Base-by-base conservation (phyloP, 1,140 invertebrate genomes). In the Drosophila sucinea region DNA sequence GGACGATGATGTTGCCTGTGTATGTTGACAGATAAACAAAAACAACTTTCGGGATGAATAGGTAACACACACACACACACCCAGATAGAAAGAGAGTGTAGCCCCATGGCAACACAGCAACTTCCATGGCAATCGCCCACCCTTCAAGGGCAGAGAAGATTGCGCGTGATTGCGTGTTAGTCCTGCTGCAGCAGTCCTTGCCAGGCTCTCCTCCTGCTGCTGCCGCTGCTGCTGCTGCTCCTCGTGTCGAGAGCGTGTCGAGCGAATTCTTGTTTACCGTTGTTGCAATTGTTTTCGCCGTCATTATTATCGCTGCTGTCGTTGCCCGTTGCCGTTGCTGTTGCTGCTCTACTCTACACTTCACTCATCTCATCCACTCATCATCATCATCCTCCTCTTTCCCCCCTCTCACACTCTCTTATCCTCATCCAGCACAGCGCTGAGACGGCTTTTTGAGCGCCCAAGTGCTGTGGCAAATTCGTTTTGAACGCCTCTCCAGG, bases 381-480 rank as follows among this genome's bases (percentile, higher is more conserved):
- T 63, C 60, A 64, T 67, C 65, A 29, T 63, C 33, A 51, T 58
- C 58, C 58, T 77, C 69, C 70, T 47, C 58, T 25, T 73, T 57
- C 71, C 65, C 54, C 74, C 44, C 73, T 58, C 61, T 70, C 61
- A 17, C 35, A 61, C 54, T 60, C 67, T 71, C 74, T 75, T 17
- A 17, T 17, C 17, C 57, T 62, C 23, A 68, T 61, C 70, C 68
- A 44, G 61, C 54, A 51, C 44, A 51, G 23, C 64, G 61, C 56
- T 67, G 44, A 51, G 44, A 51, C 44, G 69, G 78, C 75, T 74
- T 87, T 85, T 87, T 87, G 81, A 87, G 84, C 84, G 84, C 84
- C 83, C 84, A 87, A 87, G 84, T 89, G 84, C 84, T 87, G 84
- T 87, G 84, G 84, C 84, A 87, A 87, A 87, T 87, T 89, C 84